Conservation (phyloP, 23 tunicate genomes). For the Trididemnum miniatum region DNA sequence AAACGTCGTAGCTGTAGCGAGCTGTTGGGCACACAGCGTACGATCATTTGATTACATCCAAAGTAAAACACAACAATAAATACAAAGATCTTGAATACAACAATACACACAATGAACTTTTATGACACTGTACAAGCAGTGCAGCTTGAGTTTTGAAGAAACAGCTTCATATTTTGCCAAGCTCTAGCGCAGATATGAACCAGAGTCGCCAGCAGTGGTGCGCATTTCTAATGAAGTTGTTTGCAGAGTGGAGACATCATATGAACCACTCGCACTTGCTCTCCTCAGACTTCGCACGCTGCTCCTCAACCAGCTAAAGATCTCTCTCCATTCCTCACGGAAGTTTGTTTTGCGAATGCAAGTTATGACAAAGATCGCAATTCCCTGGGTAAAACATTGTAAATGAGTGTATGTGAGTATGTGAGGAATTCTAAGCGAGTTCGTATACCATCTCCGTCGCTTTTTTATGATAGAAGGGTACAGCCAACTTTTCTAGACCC, state of each 20-base stretch:
- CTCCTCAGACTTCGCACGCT: not conserved
- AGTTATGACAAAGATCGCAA: constrained; percentile 32
- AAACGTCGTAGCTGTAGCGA: too few species aligned
- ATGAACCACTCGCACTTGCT: not conserved
- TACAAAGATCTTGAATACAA: too few species aligned
- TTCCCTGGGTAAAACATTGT: constrained; percentile 18
- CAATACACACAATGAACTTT: too few species aligned
- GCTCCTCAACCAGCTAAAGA: not conserved
- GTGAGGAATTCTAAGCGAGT: not conserved
- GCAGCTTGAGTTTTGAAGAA: too few species aligned
- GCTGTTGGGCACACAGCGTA: too few species aligned
- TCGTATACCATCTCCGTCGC: not conserved
- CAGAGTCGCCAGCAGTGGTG: not conserved
- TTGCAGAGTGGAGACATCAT: not conserved
- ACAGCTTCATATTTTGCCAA: not conserved
- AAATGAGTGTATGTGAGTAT: not conserved
- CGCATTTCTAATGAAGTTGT: not conserved
- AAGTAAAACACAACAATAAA: too few species aligned
- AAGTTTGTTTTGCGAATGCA: constrained; percentile 26
- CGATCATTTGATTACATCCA: too few species aligned
- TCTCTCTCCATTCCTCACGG: constrained; percentile 12
- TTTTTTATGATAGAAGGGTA: not conserved
- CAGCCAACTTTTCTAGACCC: too few species aligned
- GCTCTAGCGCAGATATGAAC: not conserved
- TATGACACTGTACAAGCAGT: too few species aligned